These are phyloP conservation scores for Picus viridis DNA, from an alignment of 2,797 vertebrate species.

Conservation along the genomic window DNA sequence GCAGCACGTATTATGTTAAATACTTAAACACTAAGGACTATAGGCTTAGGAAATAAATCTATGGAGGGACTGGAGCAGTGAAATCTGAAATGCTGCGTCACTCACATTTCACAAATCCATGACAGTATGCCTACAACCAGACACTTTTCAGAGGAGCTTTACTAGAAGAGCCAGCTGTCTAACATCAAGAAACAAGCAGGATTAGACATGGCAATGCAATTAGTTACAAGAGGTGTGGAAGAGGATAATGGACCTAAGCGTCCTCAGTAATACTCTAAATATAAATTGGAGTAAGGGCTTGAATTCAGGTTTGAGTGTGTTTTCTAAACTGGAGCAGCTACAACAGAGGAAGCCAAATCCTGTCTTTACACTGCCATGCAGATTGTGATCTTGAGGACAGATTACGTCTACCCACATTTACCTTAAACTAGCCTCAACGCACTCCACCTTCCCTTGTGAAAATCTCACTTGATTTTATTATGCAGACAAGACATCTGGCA, in stretches of 20 bases:
- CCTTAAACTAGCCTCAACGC: not conserved
- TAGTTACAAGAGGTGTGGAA: not conserved
- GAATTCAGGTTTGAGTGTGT: not conserved
- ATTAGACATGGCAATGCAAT: not conserved
- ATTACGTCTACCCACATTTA: not conserved
- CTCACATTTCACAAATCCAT: not conserved
- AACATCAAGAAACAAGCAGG: not conserved
- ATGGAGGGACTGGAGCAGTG: not conserved
- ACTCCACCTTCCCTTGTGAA: not conserved
- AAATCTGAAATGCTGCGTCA: not conserved
- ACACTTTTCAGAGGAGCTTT: not conserved
- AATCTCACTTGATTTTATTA: not conserved
- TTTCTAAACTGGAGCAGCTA: not conserved
- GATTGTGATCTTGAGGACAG: not conserved
- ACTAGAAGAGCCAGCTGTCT: not conserved
- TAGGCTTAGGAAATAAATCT: not conserved
- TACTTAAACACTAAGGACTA: not conserved
- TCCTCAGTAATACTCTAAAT: not conserved
- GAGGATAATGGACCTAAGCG: not conserved
- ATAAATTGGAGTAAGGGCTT: not conserved
- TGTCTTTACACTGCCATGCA: not conserved
- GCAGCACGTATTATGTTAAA: not conserved
- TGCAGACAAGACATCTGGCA: not conserved
- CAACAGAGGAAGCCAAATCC: not conserved
- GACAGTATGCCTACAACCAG: not conserved